A percentile compares a stretch with the other conserved stretches of the same genome.
Conservation (phyloP, 2,888 invertebrate species). For the Pomacea canaliculata region DNA sequence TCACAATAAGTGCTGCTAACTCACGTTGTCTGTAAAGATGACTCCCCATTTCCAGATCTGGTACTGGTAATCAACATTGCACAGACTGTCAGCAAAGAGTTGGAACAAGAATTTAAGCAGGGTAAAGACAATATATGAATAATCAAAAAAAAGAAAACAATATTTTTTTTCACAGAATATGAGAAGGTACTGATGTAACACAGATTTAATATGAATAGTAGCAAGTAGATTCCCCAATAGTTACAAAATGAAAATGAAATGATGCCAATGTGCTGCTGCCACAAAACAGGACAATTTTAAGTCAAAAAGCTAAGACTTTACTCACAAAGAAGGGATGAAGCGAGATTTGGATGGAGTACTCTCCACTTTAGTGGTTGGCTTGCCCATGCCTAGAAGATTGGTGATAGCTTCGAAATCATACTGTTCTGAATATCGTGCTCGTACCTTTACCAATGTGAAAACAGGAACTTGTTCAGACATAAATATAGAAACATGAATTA, state of each 20-base stretch:
- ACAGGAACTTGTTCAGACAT: not conserved
- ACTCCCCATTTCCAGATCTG: conserved; percentile 99
- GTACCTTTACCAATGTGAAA: conserved; percentile 74
- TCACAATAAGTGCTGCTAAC: conserved; percentile 39
- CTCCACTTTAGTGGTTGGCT: conserved; percentile 35
- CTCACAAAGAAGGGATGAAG: conserved; percentile 36
- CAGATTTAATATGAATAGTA: too few relatives aligned
- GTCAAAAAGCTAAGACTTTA: not conserved
- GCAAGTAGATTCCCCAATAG: too few relatives aligned
- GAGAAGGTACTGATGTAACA: too few relatives aligned
- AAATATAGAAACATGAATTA: not conserved
- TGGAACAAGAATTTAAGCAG: not conserved
- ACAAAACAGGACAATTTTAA: too few relatives aligned
- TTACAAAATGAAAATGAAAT: too few relatives aligned
- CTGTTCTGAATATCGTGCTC: conserved; percentile 96
- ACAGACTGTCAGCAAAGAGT: conserved; percentile 75
- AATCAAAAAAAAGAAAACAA: too few relatives aligned
- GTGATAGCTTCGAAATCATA: conserved; percentile 97
- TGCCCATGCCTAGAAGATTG: conserved; percentile 94
- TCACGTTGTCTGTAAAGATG: conserved; percentile 93
- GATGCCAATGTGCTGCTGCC: too few relatives aligned
- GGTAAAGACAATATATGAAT: not conserved
- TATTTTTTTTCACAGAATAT: too few relatives aligned
- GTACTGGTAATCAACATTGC: conserved; percentile 96
- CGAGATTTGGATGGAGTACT: conserved; percentile 27